Conservation (phyloP, 2,113 vertebrate genomes). For the Lepus americanus region DNA sequence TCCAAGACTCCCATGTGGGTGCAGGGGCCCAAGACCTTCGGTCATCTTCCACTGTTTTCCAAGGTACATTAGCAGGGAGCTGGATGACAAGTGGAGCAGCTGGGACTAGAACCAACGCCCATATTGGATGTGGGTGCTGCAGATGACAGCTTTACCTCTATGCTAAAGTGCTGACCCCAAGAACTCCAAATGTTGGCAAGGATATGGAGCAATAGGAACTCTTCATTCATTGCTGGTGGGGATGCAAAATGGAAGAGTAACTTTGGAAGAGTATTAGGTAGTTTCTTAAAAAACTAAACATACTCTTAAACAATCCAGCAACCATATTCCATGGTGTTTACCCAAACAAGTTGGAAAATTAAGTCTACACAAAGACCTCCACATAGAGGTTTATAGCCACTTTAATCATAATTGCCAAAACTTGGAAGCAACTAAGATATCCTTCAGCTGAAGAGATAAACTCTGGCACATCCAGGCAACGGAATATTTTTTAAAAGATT, state of each 20-base stretch:
- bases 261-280: no score
- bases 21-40: no score
- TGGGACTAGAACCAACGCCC: no score
- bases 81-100: no score
- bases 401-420: conserved; percentile 29
- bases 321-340: background rate
- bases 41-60: no score
- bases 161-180: no score
- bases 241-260: background rate
- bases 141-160: no score
- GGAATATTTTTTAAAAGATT: no score
- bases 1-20: no score
- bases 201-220: background rate
- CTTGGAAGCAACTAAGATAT: background rate
- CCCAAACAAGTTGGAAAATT: conserved; percentile 3
- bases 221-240: background rate
- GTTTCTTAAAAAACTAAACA: conserved; percentile 18
- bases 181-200: background rate
- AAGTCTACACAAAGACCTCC: conserved; percentile 7
- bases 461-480: background rate
- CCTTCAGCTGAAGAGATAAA: background rate
- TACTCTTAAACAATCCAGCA: conserved; percentile 1
- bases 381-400: background rate
- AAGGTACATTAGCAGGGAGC: no score
- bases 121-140: no score